These are phyloP conservation scores for Mormyrus hasselquistii DNA, from an alignment of 2,797 vertebrate genomes.

Conservation along the genomic window DNA sequence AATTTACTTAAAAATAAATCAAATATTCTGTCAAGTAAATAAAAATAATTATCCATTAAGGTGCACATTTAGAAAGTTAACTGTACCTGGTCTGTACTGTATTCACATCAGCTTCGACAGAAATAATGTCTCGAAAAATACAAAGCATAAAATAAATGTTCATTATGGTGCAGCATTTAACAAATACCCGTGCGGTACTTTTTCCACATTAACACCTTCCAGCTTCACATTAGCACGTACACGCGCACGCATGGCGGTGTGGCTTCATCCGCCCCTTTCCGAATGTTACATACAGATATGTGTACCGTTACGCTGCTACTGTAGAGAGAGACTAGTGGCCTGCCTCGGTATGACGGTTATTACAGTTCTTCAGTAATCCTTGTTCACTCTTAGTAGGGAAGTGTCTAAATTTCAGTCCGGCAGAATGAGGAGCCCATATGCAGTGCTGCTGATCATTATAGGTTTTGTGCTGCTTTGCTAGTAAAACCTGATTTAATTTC, in stretches of 20 bases:
- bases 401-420: not conserved
- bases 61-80: not conserved
- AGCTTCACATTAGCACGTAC: not conserved
- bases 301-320: too few relatives aligned
- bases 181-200: not conserved
- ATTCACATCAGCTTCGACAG: too few relatives aligned
- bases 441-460: not conserved
- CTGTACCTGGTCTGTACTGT: too few relatives aligned
- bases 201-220: not conserved
- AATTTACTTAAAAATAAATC: too few relatives aligned
- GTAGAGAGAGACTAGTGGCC: not conserved
- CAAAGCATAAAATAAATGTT: not conserved
- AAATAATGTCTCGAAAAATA: too few relatives aligned
- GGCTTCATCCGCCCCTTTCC: not conserved
- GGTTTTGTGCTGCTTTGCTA: not conserved
- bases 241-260: not conserved
- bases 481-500: not conserved
- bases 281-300: too few relatives aligned
- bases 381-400: not conserved
- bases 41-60: too few relatives aligned
- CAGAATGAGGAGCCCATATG: not conserved
- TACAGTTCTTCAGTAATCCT: not conserved
- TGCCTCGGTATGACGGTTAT: not conserved
- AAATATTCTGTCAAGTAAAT: too few relatives aligned
- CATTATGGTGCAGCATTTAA: not conserved